Percentiles rank a stretch among this genome's conserved stretches.
Conservation (phyloP, 1,140 invertebrate species). For the Cydia splendana region DNA sequence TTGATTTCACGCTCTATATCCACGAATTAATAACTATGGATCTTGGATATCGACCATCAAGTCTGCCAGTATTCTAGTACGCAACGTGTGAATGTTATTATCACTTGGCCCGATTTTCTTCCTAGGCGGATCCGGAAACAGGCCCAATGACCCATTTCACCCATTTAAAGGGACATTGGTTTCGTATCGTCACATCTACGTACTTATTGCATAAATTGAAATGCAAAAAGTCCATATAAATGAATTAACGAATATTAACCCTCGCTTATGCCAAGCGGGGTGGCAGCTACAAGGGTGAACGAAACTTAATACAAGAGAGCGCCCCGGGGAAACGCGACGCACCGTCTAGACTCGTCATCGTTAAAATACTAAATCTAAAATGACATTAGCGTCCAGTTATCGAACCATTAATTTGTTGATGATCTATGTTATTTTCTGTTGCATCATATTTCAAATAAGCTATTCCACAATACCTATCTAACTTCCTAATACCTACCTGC, state of each 20-base stretch:
- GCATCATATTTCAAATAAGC: background rate
- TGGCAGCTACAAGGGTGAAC: background rate
- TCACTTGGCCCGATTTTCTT: slow-evolving; percentile 48
- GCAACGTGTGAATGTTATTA: slow-evolving; percentile 43
- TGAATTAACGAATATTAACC: background rate
- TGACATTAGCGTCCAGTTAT: background rate
- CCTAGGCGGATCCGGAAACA: background rate
- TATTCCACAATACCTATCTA: background rate
- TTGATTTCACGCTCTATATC: slow-evolving; percentile 76
- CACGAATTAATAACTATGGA: slow-evolving; percentile 67
- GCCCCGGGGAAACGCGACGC: slow-evolving; percentile 1
- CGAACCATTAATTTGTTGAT: background rate
- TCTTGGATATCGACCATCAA: slow-evolving; percentile 54
- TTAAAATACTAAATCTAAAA: background rate
- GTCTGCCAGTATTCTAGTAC: slow-evolving; percentile 38
- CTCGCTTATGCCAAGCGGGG: background rate
- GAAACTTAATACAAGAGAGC: background rate
- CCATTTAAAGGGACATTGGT: background rate
- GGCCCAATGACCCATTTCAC: background rate
- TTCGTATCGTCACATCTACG: background rate
- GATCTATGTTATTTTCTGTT: background rate
- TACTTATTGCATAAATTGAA: background rate
- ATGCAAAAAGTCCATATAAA: background rate
- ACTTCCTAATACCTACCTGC: background rate
- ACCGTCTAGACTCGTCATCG: slow-evolving; percentile 4